These are phyloP conservation scores for Bemisia tabaci DNA, from an alignment of 1,140 invertebrate genomes.

Conservation along the genomic window DNA sequence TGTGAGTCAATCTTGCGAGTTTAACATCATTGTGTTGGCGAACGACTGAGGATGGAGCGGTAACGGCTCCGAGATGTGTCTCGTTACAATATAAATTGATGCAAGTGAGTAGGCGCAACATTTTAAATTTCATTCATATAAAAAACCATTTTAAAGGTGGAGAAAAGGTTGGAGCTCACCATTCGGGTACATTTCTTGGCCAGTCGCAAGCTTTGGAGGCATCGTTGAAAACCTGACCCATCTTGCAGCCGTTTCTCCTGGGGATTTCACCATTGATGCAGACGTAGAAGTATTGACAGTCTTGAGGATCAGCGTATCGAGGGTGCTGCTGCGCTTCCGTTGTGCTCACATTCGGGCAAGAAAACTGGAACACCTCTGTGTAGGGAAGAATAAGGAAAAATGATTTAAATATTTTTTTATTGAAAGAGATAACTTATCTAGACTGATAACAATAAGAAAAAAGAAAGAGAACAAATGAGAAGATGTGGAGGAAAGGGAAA, in stretches of 20 bases:
- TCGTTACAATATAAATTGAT: too few species aligned
- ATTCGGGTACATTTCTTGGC: conserved; percentile 79
- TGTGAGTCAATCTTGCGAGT: too few species aligned
- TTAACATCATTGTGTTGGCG: too few species aligned
- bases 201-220: conserved; percentile 67
- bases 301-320: conserved; percentile 70
- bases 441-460: neutral
- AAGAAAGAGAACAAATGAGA: neutral
- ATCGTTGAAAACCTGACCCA: conserved; percentile 84
- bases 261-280: conserved; percentile 76
- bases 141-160: too few species aligned
- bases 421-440: too few species aligned
- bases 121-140: too few species aligned
- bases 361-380: conserved; percentile 68
- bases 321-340: conserved; percentile 60
- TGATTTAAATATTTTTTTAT: too few species aligned
- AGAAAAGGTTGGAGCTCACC: conserved; percentile 41
- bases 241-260: conserved; percentile 67
- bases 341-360: conserved; percentile 64
- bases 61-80: too few species aligned
- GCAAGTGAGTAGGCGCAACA: too few species aligned
- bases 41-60: too few species aligned
- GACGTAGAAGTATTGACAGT: conserved; percentile 85
- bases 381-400: conserved; percentile 20
- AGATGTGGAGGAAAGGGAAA: neutral